These are phyloP conservation scores for Euclidia mi DNA, from an alignment of 2,888 invertebrate genomes.

Conservation along the genomic window DNA sequence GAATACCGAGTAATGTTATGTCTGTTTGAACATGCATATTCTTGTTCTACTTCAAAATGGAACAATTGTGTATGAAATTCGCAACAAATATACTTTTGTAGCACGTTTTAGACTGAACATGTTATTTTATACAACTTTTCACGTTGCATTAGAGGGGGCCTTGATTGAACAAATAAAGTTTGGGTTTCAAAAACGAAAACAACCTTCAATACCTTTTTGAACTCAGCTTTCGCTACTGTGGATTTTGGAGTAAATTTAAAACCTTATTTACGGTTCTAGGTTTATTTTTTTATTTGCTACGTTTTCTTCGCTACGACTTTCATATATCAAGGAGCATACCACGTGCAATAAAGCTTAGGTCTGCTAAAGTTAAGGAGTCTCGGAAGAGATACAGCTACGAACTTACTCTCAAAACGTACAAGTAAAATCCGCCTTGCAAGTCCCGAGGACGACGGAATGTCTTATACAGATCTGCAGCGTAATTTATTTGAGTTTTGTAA, in stretches of 20 bases:
- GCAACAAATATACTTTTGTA: not conserved
- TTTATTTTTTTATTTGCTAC: slow-evolving; percentile 27
- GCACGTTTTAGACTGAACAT: not conserved
- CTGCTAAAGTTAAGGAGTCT: slow-evolving; percentile 45
- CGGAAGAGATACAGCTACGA: slow-evolving; percentile 44
- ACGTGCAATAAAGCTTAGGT: slow-evolving; percentile 51
- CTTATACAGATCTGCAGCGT: slow-evolving; percentile 31
- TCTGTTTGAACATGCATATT: slow-evolving; percentile 21
- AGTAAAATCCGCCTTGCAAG: slow-evolving; percentile 41
- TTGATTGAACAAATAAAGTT: slow-evolving; percentile 3
- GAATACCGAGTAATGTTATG: slow-evolving; percentile 19
- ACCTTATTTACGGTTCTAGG: slow-evolving; percentile 28
- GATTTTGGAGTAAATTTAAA: slow-evolving; percentile 22
- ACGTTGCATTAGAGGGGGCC: not conserved
- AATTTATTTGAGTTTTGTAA: slow-evolving; percentile 43
- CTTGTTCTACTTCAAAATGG: slow-evolving; percentile 33
- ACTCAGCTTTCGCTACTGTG: slow-evolving; percentile 8
- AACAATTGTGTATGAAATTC: slow-evolving; percentile 4
- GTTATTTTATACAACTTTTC: not conserved
- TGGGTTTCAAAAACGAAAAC: not conserved
- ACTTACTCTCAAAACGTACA: slow-evolving; percentile 43
- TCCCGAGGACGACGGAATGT: slow-evolving; percentile 34
- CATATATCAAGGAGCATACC: slow-evolving; percentile 33
- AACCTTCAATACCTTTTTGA: slow-evolving; percentile 15
- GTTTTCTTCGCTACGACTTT: slow-evolving; percentile 29